phyloP scores from a whole-genome alignment of 2,888 invertebrate genomes.

The Pandemis cinnamomeana region DNA sequence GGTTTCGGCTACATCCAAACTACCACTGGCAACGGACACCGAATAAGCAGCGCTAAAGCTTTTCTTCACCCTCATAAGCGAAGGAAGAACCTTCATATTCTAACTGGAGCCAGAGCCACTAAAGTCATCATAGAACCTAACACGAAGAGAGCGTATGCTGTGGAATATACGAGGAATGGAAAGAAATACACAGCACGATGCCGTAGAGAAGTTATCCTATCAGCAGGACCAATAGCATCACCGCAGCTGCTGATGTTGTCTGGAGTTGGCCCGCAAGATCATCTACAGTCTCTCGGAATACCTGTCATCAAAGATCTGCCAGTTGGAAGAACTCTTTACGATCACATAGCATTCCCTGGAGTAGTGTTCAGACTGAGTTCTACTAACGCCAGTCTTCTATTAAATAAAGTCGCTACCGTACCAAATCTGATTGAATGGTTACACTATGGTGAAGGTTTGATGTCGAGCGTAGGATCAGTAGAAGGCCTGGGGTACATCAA shows the following conservation, averaged over 20 bases:
- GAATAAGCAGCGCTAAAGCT: conserved; percentile 88
- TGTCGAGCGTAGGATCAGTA: conserved; percentile 86
- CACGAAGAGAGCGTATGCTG: conserved; percentile 87
- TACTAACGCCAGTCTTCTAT: conserved; percentile 73
- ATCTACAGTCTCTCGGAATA: conserved; percentile 83
- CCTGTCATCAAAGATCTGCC: conserved; percentile 86
- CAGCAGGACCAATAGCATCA: conserved; percentile 94
- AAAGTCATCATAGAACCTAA: conserved; percentile 78
- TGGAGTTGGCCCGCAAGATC: conserved; percentile 86
- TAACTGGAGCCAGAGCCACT: conserved; percentile 72
- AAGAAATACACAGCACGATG: conserved; percentile 83
- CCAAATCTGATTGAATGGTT: conserved; percentile 76
- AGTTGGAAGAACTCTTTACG: conserved; percentile 87
- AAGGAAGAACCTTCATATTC: conserved; percentile 86
- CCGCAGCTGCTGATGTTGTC: conserved; percentile 97
- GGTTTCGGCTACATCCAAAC: conserved; percentile 84
- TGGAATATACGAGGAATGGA: conserved; percentile 86
- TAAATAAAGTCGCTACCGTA: conserved; percentile 72
- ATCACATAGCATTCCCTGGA: conserved; percentile 84
- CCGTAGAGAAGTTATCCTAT: conserved; percentile 91
- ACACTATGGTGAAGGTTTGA: conserved; percentile 81
- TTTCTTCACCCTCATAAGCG: conserved; percentile 86
- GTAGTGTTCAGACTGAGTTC: conserved; percentile 75
- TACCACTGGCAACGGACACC: conserved; percentile 85
- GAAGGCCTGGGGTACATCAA: conserved; percentile 87